Percentiles rank a stretch among this genome's conserved stretches.
These are phyloP conservation scores for Diadophis punctatus DNA, from an alignment of 2,113 vertebrate genomes.

Conservation along the genomic window DNA sequence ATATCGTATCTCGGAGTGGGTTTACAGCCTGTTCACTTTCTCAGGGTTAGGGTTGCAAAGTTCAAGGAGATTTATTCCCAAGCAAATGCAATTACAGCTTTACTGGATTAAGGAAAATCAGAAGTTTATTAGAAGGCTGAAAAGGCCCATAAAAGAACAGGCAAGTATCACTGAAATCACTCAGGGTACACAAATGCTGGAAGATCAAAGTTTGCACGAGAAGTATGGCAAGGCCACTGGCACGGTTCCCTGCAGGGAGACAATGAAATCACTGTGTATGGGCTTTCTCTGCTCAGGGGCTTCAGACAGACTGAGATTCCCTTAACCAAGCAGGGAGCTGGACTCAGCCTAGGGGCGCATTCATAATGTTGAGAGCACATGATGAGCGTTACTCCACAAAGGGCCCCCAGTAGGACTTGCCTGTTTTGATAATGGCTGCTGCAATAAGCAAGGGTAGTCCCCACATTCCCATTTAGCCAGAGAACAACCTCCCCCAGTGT, in stretches of 20 bases:
- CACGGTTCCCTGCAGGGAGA: background rate
- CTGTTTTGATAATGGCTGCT: background rate
- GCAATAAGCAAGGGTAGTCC: background rate
- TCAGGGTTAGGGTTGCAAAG: background rate
- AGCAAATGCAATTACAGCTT: background rate
- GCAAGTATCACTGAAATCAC: background rate
- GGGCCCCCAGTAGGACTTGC: background rate
- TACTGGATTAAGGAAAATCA: background rate
- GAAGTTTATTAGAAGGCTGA: background rate
- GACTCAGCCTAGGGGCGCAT: background rate
- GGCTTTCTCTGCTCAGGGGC: background rate
- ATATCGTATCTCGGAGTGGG: background rate
- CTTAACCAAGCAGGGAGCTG: background rate
- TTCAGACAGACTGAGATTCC: background rate
- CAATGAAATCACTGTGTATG: background rate
- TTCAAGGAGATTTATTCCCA: background rate
- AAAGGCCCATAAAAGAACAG: background rate
- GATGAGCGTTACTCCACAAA: background rate
- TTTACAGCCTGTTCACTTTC: background rate
- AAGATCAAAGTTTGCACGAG: background rate
- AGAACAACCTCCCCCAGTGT: background rate
- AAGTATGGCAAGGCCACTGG: background rate
- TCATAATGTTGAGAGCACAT: background rate
- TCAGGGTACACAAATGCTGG: background rate
- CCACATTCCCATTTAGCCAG: background rate